Percentiles rank a stretch among this genome's conserved stretches.
Evolutionary conservation across 2,888 invertebrate species (phyloP).

Genomic region (Leptopilina syphax): DNA sequence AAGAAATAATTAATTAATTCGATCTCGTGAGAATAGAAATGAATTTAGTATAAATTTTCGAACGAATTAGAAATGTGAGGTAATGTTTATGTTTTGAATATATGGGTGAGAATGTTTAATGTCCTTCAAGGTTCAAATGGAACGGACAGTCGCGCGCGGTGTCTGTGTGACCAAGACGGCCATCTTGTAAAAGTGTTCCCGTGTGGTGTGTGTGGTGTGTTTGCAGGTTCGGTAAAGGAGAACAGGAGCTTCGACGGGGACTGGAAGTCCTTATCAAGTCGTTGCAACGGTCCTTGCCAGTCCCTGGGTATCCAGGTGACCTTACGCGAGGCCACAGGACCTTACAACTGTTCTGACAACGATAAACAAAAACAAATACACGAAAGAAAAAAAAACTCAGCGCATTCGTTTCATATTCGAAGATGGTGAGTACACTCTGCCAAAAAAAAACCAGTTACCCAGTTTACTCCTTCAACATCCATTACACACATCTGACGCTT

Average conservation of each 20-base stretch:
- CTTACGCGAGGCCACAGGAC: constrained; percentile 67
- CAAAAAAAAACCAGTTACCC: constrained; percentile 28
- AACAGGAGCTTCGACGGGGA: constrained; percentile 67
- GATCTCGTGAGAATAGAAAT: background rate
- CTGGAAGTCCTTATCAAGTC: constrained; percentile 67
- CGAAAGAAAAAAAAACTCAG: constrained; percentile 59
- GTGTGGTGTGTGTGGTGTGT: constrained; percentile 64
- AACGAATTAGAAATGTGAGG: background rate
- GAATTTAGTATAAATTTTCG: background rate
- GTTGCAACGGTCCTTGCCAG: constrained; percentile 68
- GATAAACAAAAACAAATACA: constrained; percentile 50
- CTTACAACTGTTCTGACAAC: constrained; percentile 43
- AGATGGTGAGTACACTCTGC: constrained; percentile 67
- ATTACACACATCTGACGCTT: constrained; percentile 20
- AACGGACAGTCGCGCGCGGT: constrained; percentile 22
- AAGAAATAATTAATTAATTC: background rate
- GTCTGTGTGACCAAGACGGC: constrained; percentile 55
- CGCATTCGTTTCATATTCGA: constrained; percentile 61
- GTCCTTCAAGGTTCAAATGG: constrained; percentile 10
- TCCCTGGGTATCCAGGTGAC: constrained; percentile 70
- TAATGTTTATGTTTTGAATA: background rate
- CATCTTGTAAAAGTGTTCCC: constrained; percentile 71
- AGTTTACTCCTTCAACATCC: constrained; percentile 26
- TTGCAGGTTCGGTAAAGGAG: constrained; percentile 67
- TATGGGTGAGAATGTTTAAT: background rate